These are phyloP conservation scores for Agonopterix alstromeriana DNA, from an alignment of 2,888 invertebrate genomes.

Conservation along the genomic window DNA sequence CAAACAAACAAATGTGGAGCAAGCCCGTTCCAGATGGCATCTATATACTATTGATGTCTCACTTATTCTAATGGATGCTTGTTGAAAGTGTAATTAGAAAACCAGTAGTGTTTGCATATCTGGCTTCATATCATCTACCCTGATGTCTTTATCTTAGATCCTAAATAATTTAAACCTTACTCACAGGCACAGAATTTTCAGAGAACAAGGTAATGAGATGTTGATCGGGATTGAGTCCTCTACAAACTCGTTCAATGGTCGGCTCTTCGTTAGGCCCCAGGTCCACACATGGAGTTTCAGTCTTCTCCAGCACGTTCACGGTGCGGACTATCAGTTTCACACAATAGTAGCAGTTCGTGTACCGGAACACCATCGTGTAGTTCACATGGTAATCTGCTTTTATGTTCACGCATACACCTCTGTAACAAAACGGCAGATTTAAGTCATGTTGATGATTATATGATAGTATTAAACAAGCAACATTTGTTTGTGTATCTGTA, in stretches of 20 bases:
- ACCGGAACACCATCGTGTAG: slow-evolving; percentile 89
- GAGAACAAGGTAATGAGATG: slow-evolving; percentile 91
- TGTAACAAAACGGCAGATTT: slow-evolving; percentile 22
- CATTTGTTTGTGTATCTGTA: too few species aligned
- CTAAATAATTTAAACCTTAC: slow-evolving; percentile 18
- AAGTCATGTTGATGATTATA: neutral
- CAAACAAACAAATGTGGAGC: too few species aligned
- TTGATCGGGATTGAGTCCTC: slow-evolving; percentile 84
- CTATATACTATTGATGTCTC: too few species aligned
- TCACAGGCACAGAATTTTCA: slow-evolving; percentile 89
- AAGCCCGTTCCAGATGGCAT: too few species aligned
- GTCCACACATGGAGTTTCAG: slow-evolving; percentile 89
- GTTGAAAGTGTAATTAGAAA: too few species aligned
- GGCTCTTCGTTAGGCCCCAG: slow-evolving; percentile 79
- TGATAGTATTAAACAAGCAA: too few species aligned
- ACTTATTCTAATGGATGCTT: too few species aligned
- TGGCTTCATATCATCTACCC: too few species aligned
- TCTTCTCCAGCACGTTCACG: slow-evolving; percentile 91
- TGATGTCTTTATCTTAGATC: too few species aligned
- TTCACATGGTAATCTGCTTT: slow-evolving; percentile 86
- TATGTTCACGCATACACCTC: slow-evolving; percentile 84
- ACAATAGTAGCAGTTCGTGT: slow-evolving; percentile 87
- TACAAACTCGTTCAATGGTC: slow-evolving; percentile 86
- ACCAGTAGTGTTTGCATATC: too few species aligned
- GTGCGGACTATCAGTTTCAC: slow-evolving; percentile 90